Base-by-base conservation (phyloP, 1,140 invertebrate species). In the Drosophila orena region DNA sequence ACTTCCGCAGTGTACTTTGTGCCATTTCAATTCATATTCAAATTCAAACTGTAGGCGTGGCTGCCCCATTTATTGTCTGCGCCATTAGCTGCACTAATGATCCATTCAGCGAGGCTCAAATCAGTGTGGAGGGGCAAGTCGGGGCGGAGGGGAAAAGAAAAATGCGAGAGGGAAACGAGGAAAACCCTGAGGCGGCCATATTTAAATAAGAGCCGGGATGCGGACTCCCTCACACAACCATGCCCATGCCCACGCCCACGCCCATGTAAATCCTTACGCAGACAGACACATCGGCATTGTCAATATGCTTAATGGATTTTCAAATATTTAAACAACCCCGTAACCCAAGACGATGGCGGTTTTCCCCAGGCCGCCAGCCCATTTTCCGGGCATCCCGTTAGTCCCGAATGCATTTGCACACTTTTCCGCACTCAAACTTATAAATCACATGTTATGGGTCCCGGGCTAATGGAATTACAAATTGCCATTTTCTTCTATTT, bases 221-320 rank as follows among this genome's bases (percentile, higher is more conserved):
- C 72, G 56, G 40, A 58, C 42, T 62, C 60, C 46, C 42, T 50
- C 49, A 54, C 14, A 38, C 50, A 66, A 49, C 58, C 50, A 49
- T n/a, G 17, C 43, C 35, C 37, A 27, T 15, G 1, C 42, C 17
- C 22, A 47, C 12, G 24, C 46, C 40, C 52, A 65, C 35, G 62
- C 34, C 40, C 37, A 38, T 14, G 14, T 38, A 38, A 12, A 38
- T 14, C 11, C 37, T 14, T 14, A 38, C 37, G 14, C 37, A 59
- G 53, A 65, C 59, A 85, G 40, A 70, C 64, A 86, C 73, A 76
- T 65, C 58, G 84, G 46, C 85, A 90, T 84, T 89, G 84, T 89
- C 84, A 89, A 89, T 90, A 89, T 90, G 80, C 85, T 89, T 89
- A 89, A 89, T 89, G 84, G 84, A 90, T 89, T 90, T 90, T 89